phyloP scores from a whole-genome alignment of 1,140 invertebrate genomes.

The Drosophila lacteicornis region DNA sequence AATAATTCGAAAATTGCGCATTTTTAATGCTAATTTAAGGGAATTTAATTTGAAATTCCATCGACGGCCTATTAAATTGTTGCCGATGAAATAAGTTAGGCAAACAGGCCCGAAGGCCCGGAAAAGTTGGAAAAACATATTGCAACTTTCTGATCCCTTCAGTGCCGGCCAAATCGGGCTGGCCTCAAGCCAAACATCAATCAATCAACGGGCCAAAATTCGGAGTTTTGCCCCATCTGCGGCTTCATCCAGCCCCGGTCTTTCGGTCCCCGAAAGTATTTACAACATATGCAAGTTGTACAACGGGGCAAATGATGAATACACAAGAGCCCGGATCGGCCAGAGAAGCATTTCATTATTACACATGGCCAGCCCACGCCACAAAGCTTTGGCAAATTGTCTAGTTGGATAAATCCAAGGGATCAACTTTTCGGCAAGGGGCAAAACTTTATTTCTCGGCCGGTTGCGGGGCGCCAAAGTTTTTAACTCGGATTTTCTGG shows the following conservation, averaged over 20 bases:
- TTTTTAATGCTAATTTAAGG: conserved; percentile 71
- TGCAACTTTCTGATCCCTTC: conserved; percentile 77
- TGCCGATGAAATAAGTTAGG: conserved; percentile 52
- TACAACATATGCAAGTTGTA: conserved; percentile 79
- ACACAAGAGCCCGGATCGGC: conserved; percentile 36
- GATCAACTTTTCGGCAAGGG: conserved; percentile 64
- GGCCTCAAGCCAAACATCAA: conserved; percentile 73
- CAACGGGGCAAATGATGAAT: conserved; percentile 72
- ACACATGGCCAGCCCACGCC: conserved; percentile 62
- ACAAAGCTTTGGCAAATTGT: conserved; percentile 54
- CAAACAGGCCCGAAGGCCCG: conserved; percentile 53
- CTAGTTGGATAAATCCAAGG: conserved; percentile 72
- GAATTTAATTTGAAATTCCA: conserved; percentile 64
- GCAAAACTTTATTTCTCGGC: conserved; percentile 50
- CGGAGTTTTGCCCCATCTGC: conserved; percentile 35
- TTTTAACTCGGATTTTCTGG: conserved; percentile 57
- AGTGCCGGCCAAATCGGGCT: conserved; percentile 51
- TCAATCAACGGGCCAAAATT: conserved; percentile 60
- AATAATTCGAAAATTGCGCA: conserved; percentile 45
- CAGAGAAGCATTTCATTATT: conserved; percentile 68
- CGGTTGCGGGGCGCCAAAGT: conserved; percentile 51
- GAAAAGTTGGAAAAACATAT: conserved; percentile 67
- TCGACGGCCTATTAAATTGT: conserved; percentile 62
- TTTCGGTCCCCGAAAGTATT: conserved; percentile 59
- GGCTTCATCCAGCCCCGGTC: conserved; percentile 19